Conservation (phyloP, 2,888 invertebrate species). For the Crocallis elinguaria region DNA sequence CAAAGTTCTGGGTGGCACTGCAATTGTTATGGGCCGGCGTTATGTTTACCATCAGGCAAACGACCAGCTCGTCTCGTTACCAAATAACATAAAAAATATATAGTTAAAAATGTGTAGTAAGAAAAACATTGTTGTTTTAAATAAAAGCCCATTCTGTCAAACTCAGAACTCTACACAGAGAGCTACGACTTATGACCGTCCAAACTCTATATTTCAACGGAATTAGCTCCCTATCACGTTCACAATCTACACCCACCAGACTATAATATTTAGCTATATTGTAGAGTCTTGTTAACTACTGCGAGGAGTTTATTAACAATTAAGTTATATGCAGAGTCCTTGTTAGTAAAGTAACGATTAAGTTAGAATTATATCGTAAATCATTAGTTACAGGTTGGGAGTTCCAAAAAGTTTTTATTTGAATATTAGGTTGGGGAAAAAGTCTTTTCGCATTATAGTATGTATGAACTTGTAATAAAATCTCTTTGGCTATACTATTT, state of each 20-base stretch:
- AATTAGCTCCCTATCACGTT: conserved; percentile 15
- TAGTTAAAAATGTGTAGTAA: no score
- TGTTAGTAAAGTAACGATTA: conserved; percentile 11
- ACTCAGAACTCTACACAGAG: conserved; percentile 7
- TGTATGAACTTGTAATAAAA: no score
- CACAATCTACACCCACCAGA: conserved; percentile 7
- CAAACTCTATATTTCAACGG: conserved; percentile 13
- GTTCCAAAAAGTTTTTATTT: background rate
- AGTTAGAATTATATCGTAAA: conserved; percentile 43
- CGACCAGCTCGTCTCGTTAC: no score
- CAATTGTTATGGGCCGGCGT: no score
- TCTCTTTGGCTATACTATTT: no score
- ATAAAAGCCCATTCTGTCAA: background rate
- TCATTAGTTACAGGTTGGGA: conserved; percentile 38
- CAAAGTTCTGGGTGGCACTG: no score
- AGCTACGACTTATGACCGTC: conserved; percentile 3
- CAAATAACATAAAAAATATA: no score
- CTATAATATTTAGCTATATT: conserved; percentile 8
- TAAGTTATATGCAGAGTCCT: conserved; percentile 1
- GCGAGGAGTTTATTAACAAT: conserved; percentile 1
- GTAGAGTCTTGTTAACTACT: conserved; percentile 3
- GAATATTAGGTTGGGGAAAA: no score
- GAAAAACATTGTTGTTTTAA: no score
- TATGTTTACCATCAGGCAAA: no score
- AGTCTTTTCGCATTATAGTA: no score